Evolutionary conservation across 2,797 vertebrate species (phyloP).

Genomic region (Ceryle rudis): DNA sequence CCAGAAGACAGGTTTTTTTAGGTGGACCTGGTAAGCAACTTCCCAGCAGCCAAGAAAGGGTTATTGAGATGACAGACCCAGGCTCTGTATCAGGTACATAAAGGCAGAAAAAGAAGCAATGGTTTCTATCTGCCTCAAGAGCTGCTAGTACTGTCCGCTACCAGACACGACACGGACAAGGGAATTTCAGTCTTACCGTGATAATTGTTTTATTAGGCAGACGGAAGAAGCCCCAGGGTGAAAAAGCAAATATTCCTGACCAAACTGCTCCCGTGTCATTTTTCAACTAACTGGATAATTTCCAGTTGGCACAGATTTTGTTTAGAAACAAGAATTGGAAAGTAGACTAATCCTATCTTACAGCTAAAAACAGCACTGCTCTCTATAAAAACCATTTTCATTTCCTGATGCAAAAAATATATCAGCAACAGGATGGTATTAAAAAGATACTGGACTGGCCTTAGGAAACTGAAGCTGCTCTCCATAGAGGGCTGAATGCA

Average conservation of each 20-base stretch:
- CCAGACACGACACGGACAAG: background rate
- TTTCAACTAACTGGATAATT: slow-evolving; percentile 43
- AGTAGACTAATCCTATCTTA: slow-evolving; percentile 68
- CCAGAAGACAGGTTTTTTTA: background rate
- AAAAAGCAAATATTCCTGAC: slow-evolving; percentile 55
- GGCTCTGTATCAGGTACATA: background rate
- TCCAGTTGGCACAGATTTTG: slow-evolving; percentile 49
- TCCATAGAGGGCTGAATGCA: background rate
- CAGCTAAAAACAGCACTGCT: slow-evolving; percentile 42
- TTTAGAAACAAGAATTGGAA: slow-evolving; percentile 53
- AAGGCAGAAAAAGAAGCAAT: background rate
- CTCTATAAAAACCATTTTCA: slow-evolving; percentile 32
- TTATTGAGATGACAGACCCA: background rate
- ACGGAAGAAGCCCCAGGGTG: slow-evolving; percentile 33
- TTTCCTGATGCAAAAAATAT: slow-evolving; percentile 51
- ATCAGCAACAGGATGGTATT: slow-evolving; percentile 30
- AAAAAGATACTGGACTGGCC: background rate
- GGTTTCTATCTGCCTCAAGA: background rate
- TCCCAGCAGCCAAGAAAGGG: background rate
- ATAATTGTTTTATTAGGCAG: slow-evolving; percentile 50
- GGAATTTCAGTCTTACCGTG: background rate
- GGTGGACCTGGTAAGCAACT: background rate
- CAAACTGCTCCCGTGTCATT: slow-evolving; percentile 24
- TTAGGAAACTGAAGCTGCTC: background rate
- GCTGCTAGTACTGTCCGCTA: background rate